These are phyloP conservation scores for Dromaius novaehollandiae DNA, from an alignment of 2,113 vertebrate genomes.

Conservation along the genomic window DNA sequence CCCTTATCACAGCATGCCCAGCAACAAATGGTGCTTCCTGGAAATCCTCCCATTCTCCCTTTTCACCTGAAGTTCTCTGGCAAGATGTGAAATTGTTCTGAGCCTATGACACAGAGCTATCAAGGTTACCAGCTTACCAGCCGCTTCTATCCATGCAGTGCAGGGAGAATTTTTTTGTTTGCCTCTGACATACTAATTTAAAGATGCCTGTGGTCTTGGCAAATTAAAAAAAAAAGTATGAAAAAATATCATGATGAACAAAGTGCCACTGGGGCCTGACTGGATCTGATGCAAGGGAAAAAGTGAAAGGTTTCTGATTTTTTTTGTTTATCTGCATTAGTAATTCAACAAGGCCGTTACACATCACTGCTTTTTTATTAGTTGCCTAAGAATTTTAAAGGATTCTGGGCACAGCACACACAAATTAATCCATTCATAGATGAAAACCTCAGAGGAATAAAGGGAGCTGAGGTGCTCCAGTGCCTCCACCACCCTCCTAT, in stretches of 20 bases:
- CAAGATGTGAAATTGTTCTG: background rate
- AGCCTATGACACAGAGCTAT: background rate
- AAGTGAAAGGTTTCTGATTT: background rate
- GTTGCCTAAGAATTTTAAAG: background rate
- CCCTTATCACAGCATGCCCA: background rate
- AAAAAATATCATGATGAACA: background rate
- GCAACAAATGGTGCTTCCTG: background rate
- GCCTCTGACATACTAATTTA: background rate
- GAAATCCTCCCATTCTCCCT: background rate
- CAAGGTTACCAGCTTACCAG: background rate
- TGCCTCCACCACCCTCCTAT: background rate
- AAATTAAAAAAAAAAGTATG: background rate
- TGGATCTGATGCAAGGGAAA: background rate
- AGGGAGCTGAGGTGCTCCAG: background rate
- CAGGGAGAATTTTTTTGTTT: background rate
- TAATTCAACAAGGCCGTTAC: background rate
- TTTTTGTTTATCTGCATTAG: background rate
- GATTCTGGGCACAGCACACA: background rate
- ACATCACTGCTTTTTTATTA: constrained; percentile 29
- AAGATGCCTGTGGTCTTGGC: background rate
- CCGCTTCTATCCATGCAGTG: background rate
- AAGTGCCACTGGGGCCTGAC: background rate
- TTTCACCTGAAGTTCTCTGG: background rate
- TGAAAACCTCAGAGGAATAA: background rate
- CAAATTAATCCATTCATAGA: background rate